These are phyloP conservation scores for Deroplatys truncata DNA, from an alignment of 2,888 invertebrate species.

Conservation along the genomic window DNA sequence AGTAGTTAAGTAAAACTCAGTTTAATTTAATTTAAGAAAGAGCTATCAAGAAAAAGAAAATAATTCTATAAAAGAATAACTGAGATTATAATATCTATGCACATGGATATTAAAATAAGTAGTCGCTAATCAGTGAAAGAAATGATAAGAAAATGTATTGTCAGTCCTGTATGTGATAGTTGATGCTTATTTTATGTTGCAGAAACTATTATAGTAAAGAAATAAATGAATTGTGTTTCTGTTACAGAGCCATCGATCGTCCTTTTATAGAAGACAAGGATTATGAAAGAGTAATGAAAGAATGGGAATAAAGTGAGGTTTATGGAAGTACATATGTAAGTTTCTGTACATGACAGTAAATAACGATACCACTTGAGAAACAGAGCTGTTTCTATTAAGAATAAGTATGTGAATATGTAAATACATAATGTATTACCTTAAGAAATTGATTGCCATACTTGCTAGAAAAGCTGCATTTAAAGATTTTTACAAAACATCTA, in stretches of 20 bases:
- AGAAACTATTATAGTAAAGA: no score
- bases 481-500: background rate
- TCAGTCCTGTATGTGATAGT: no score
- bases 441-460: background rate
- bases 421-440: background rate
- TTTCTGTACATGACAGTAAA: no score
- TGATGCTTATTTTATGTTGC: no score
- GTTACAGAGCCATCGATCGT: constrained; percentile 72
- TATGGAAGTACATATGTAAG: background rate
- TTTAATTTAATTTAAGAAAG: no score
- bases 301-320: constrained; percentile 72
- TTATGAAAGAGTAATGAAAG: constrained; percentile 76
- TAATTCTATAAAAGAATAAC: no score
- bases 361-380: background rate
- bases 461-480: background rate
- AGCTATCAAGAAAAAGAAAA: no score
- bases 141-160: no score
- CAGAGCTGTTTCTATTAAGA: background rate
- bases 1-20: no score
- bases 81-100: no score
- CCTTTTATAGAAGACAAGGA: constrained; percentile 82
- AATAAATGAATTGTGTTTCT: background rate
- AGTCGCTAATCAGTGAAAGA: no score
- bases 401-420: background rate
- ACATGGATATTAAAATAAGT: no score